Conservation (phyloP, 2,113 vertebrate genomes). For the Conger conger region DNA sequence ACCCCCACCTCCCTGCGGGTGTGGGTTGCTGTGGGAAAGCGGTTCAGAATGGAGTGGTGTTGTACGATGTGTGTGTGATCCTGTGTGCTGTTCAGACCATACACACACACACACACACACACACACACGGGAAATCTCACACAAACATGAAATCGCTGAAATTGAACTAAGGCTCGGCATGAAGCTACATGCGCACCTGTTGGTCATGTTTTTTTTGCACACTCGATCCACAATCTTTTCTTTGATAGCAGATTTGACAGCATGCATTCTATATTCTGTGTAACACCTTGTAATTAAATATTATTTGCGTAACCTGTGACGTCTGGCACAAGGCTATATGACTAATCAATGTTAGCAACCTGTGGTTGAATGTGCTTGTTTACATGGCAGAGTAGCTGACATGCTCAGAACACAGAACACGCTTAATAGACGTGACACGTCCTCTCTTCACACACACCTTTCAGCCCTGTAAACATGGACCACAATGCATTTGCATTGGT, state of each 20-base stretch:
- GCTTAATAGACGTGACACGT: neutral
- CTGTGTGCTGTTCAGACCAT: too few relatives aligned
- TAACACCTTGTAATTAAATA: too few relatives aligned
- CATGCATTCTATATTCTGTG: neutral
- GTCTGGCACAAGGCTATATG: neutral
- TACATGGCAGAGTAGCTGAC: neutral
- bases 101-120: too few relatives aligned
- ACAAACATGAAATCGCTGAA: too few relatives aligned
- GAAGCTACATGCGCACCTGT: too few relatives aligned
- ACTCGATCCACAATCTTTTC: neutral
- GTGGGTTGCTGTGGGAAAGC: neutral
- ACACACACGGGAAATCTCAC: too few relatives aligned
- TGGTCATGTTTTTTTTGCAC: too few relatives aligned
- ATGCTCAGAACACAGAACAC: too few relatives aligned
- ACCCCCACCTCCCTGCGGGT: neutral
- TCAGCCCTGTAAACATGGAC: neutral
- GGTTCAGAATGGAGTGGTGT: neutral
- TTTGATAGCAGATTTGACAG: neutral
- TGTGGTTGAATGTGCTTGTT: neutral
- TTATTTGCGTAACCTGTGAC: neutral
- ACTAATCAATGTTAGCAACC: neutral
- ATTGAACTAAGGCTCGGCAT: too few relatives aligned
- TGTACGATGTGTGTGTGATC: too few relatives aligned
- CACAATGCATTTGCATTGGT: conserved; percentile 12
- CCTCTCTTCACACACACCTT: neutral